Conservation (phyloP, 2,797 vertebrate genomes). For the Phalanger gymnotis region DNA sequence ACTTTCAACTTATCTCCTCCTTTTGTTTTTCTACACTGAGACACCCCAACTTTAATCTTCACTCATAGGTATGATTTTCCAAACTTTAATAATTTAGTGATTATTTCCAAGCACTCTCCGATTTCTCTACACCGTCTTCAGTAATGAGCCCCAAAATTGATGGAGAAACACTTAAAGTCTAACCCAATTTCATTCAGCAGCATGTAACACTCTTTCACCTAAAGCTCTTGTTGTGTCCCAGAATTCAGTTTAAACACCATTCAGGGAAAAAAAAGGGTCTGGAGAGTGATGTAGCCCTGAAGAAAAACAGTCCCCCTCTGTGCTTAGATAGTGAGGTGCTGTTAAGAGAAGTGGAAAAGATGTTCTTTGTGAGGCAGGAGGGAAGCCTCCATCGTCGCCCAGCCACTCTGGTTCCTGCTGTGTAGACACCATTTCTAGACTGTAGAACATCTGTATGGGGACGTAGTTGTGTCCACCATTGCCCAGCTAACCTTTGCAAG, state of each 20-base stretch:
- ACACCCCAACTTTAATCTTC: neutral
- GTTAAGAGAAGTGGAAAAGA: fast-evolving
- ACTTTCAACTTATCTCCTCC: neutral
- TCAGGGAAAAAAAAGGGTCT: neutral
- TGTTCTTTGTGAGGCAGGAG: neutral
- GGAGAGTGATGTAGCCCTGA: neutral
- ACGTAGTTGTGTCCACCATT: neutral
- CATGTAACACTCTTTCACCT: neutral
- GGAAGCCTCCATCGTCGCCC: fast-evolving
- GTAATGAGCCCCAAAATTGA: neutral
- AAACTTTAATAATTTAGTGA: neutral
- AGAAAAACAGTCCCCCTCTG: neutral
- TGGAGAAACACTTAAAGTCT: neutral
- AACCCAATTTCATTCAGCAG: neutral
- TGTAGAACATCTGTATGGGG: neutral
- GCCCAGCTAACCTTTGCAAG: neutral
- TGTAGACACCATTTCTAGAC: neutral
- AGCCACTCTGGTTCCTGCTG: neutral
- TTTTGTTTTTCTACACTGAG: neutral
- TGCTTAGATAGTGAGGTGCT: neutral
- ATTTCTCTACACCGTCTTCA: neutral
- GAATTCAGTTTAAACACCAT: neutral
- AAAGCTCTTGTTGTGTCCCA: neutral
- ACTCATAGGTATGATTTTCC: neutral
- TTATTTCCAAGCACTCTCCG: neutral